These are phyloP conservation scores for Babyrousa celebensis DNA, from an alignment of 2,797 vertebrate genomes.

Conservation along the genomic window DNA sequence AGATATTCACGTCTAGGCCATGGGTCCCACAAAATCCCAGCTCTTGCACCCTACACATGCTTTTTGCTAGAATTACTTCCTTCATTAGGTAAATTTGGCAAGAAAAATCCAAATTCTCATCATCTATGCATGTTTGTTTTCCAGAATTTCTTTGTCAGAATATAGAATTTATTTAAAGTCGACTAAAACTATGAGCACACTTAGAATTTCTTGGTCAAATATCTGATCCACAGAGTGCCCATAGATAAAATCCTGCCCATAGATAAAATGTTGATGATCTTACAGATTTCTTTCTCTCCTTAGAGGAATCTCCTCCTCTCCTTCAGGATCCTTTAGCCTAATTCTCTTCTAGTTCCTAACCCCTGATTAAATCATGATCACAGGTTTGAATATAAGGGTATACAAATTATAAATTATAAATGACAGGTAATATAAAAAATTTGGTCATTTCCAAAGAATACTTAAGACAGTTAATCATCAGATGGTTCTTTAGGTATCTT, in stretches of 20 bases:
- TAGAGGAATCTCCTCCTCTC: neutral
- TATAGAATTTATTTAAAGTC: neutral
- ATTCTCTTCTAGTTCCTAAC: neutral
- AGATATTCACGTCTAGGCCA: neutral
- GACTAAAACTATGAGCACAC: neutral
- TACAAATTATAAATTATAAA: neutral
- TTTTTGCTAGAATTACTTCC: neutral
- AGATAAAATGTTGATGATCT: neutral
- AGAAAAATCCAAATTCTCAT: slow-evolving; percentile 35
- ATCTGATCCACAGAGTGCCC: neutral
- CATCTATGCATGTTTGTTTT: neutral
- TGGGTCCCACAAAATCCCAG: neutral
- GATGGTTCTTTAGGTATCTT: neutral
- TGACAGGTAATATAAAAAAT: neutral
- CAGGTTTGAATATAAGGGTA: neutral
- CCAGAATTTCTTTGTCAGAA: neutral
- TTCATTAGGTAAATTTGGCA: neutral
- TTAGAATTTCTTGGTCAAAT: neutral
- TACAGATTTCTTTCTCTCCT: neutral
- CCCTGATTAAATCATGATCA: neutral
- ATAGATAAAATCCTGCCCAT: neutral
- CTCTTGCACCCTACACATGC: accelerated
- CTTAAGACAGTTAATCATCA: neutral
- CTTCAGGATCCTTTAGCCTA: neutral
- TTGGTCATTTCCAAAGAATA: neutral